phyloP scores from a whole-genome alignment of 2,888 invertebrate genomes.

The Dynastes grantii region DNA sequence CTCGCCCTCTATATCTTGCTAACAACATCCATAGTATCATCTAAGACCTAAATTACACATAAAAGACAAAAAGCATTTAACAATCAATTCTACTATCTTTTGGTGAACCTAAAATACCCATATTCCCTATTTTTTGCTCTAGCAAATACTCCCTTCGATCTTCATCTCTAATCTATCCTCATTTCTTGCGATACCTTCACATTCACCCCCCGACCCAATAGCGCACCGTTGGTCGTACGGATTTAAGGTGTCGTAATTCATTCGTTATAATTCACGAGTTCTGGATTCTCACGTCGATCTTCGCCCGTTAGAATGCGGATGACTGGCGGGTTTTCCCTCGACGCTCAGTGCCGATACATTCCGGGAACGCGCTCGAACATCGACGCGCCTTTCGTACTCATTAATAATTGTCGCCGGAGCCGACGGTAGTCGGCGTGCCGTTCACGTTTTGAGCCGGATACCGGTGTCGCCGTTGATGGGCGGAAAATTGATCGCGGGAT shows the following conservation, averaged over 20 bases:
- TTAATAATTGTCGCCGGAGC: conserved; percentile 28
- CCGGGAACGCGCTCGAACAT: not conserved
- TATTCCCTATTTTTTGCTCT: not conserved
- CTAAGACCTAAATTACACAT: no score
- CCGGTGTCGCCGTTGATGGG: conserved; percentile 2
- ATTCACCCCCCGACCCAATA: not conserved
- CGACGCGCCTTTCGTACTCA: conserved; percentile 11
- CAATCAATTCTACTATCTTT: not conserved
- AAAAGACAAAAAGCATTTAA: no score
- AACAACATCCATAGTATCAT: no score
- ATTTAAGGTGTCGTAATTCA: conserved; percentile 42
- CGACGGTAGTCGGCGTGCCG: conserved; percentile 9
- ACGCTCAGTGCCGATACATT: not conserved
- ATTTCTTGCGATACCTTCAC: conserved; percentile 12
- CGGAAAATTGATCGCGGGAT: conserved; percentile 37
- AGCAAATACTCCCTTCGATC: not conserved
- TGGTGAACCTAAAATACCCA: not conserved
- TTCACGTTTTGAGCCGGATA: conserved; percentile 9
- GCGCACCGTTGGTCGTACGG: conserved; percentile 12
- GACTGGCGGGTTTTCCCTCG: not conserved
- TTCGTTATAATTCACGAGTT: conserved; percentile 37
- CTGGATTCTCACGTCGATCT: not conserved
- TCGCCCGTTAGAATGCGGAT: not conserved
- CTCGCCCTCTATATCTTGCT: no score
- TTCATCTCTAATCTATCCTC: not conserved